Conservation (phyloP, 2,797 vertebrate genomes). For the Myripristis murdjan region DNA sequence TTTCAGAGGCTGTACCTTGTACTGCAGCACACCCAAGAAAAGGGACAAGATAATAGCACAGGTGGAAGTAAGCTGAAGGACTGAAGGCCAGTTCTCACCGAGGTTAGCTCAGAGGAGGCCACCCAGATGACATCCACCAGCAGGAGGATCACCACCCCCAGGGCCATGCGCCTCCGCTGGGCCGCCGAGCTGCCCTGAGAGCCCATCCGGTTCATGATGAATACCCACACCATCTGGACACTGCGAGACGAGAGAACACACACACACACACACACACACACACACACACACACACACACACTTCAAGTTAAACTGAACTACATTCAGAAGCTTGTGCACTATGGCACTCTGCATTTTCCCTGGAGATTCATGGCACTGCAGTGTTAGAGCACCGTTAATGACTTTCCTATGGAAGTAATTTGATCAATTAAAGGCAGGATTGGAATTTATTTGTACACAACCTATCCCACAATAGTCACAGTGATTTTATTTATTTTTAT, state of each 20-base stretch:
- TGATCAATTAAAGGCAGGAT: not conserved
- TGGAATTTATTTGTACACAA: not conserved
- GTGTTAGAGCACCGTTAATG: not conserved
- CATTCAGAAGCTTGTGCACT: not conserved
- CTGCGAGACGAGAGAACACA: slow-evolving; percentile 68
- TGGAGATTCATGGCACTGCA: not conserved
- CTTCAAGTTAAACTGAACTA: not conserved
- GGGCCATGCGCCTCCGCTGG: slow-evolving; percentile 92
- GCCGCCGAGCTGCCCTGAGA: slow-evolving; percentile 88
- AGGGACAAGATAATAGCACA: not conserved
- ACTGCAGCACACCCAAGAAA: too few species aligned
- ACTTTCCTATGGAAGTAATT: not conserved
- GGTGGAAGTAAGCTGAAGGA: slow-evolving; percentile 13
- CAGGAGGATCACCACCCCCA: slow-evolving; percentile 94
- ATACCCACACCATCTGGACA: slow-evolving; percentile 91
- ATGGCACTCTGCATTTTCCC: not conserved
- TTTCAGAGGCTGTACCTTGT: too few species aligned
- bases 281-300: slow-evolving; percentile 13
- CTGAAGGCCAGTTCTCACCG: slow-evolving; percentile 83
- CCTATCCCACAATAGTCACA: too few species aligned
- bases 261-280: slow-evolving; percentile 16
- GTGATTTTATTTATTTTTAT: too few species aligned
- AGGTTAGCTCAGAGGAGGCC: slow-evolving; percentile 95
- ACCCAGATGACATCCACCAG: slow-evolving; percentile 98
- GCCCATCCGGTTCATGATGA: slow-evolving; percentile 95